phyloP scores from a whole-genome alignment of 2,113 vertebrate species.

The Eublepharis macularius region DNA sequence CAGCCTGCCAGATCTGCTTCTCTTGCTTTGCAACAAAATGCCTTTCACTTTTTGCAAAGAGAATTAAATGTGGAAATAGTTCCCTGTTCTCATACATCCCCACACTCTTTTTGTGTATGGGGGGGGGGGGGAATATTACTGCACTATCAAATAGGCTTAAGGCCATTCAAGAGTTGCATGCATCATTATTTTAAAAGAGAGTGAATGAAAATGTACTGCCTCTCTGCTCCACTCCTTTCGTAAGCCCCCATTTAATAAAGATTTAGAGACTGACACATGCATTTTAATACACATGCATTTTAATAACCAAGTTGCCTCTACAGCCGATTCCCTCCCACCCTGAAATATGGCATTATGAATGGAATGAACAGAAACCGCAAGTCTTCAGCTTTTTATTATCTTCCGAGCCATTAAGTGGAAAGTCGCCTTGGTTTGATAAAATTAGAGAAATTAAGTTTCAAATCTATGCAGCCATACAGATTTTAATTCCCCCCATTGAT shows the following conservation, averaged over 20 bases:
- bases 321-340: background rate
- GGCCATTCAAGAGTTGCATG: constrained; percentile 75
- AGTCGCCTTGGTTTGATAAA: too few species aligned
- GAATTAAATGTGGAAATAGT: constrained; percentile 79
- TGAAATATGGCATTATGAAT: too few species aligned
- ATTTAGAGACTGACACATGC: constrained; percentile 36
- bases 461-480: too few species aligned
- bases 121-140: constrained; percentile 68
- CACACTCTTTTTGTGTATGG: background rate
- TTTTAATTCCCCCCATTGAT: too few species aligned
- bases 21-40: constrained; percentile 47
- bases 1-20: constrained; percentile 64
- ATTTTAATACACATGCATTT: constrained; percentile 43
- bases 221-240: constrained; percentile 60
- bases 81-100: constrained; percentile 67
- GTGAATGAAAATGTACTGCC: constrained; percentile 71
- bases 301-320: constrained; percentile 51
- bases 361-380: too few species aligned
- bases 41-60: constrained; percentile 67
- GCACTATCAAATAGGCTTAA: constrained; percentile 79
- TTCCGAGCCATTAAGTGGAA: too few species aligned
- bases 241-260: constrained; percentile 67
- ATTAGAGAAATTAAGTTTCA: too few species aligned
- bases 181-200: constrained; percentile 78
- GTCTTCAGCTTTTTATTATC: too few species aligned